phyloP scores from a whole-genome alignment of 2,113 vertebrate species.

The Petaurus breviceps region DNA sequence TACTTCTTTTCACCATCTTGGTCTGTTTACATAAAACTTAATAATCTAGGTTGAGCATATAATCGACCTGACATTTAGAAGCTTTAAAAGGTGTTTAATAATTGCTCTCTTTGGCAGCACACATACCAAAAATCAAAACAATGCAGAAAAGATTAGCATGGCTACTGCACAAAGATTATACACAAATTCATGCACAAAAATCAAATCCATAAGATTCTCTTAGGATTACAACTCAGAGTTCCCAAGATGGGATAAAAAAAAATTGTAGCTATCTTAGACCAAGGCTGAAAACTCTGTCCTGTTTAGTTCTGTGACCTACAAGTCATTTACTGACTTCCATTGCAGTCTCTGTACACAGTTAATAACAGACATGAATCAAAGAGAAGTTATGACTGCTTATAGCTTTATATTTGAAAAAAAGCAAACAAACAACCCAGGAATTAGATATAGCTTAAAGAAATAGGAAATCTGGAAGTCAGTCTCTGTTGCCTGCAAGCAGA shows the following conservation, averaged over 20 bases:
- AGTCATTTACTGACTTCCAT: background rate
- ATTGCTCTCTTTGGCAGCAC: background rate
- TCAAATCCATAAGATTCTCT: background rate
- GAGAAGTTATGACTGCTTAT: background rate
- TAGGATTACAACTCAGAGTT: background rate
- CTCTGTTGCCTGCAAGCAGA: background rate
- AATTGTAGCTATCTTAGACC: background rate
- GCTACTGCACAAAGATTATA: background rate
- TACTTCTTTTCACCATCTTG: background rate
- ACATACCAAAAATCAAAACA: background rate
- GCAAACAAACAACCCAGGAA: background rate
- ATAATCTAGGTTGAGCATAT: background rate
- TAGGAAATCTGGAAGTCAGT: background rate
- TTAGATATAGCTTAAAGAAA: background rate
- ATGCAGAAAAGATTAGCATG: background rate
- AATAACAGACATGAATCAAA: background rate
- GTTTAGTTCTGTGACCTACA: background rate
- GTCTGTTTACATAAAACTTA: background rate
- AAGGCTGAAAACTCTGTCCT: background rate
- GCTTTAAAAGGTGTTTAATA: background rate
- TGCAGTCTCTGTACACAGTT: background rate
- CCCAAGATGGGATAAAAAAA: background rate
- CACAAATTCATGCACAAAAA: background rate
- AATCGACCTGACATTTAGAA: background rate
- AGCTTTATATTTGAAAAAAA: background rate